Evolutionary conservation across 2,113 vertebrate species (phyloP), one percentile per base, ranked within the genome.

Genomic region (Chaetodon auriga): DNA sequence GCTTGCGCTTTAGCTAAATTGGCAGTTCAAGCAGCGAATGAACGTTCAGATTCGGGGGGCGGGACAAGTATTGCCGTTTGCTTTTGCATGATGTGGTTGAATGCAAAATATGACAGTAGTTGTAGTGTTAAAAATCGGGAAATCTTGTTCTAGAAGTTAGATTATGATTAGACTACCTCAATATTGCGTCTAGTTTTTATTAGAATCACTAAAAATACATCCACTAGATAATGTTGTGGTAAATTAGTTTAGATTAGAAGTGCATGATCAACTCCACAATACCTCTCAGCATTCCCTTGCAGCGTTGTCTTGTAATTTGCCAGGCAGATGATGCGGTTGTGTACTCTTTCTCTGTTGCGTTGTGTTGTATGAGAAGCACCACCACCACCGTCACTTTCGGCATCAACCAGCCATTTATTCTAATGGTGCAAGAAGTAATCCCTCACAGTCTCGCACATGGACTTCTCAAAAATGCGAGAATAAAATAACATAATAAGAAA

Each of bases 21-120:
- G 38, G 9, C 81, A 82, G 15, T 4, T 82, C 12, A 12, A 18
- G 21, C 36, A 80, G 62, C 80, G 0, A 87, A 84, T 84, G 58
- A 63, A 23, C 18, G 6, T 25, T 19, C 7, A 11, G 12, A 6
- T 12, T 21, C 0, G 10, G n/a, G 4, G 53, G 65, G 70, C 25
- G 66, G 66, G 25, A 43, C 18, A 36, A 30, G 12, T 25, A 5
- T 21, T 5, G 13, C 30, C 1, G 4, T 25, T 14, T 30, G 0
- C 10, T 2, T 38, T 21, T 2, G 6, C 0, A n/a, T 7, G 23
- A 13, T 60, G 16, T 30, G 13, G 25, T 36, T 49, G 12, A 19
- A 30, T 19, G 6, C 6, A 35, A 43, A 10, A 45, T 7, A 16
- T 55, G 41, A 23, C 3, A 45, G 53, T n/a, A 45, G 13, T 36